A percentile compares a stretch with the other conserved stretches of the same genome.
Conservation (phyloP, 2,113 vertebrate genomes). For the Todiramphus chloris region DNA sequence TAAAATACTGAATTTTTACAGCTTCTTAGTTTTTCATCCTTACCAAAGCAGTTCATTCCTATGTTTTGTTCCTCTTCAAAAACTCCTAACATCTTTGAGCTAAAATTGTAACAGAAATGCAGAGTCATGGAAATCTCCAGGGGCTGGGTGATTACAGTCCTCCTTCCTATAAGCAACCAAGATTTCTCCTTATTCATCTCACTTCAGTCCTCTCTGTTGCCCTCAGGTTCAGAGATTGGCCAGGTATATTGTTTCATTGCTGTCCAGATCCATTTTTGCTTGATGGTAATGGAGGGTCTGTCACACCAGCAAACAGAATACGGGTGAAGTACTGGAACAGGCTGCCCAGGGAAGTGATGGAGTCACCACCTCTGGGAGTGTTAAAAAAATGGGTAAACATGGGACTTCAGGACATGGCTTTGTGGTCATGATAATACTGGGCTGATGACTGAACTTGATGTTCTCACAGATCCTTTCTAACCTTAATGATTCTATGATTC, state of each 20-base stretch:
- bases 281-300: neutral
- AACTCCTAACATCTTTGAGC: neutral
- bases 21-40: neutral
- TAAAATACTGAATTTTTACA: neutral
- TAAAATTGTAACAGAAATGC: neutral
- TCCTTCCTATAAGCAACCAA: neutral
- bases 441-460: too few species aligned
- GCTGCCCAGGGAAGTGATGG: too few species aligned
- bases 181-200: neutral
- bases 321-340: too few species aligned
- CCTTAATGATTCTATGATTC: too few species aligned
- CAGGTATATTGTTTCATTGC: neutral
- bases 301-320: neutral
- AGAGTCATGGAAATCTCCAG: neutral
- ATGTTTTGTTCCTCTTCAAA: neutral
- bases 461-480: too few species aligned
- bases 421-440: too few species aligned
- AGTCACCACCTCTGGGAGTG: too few species aligned
- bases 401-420: too few species aligned
- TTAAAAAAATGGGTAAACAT: too few species aligned
- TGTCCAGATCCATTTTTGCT: neutral
- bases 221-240: neutral
- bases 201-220: neutral
- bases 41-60: neutral
- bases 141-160: neutral